Base-by-base conservation (phyloP, 2,113 vertebrate species). In the Protobothrops flavoviridis region DNA sequence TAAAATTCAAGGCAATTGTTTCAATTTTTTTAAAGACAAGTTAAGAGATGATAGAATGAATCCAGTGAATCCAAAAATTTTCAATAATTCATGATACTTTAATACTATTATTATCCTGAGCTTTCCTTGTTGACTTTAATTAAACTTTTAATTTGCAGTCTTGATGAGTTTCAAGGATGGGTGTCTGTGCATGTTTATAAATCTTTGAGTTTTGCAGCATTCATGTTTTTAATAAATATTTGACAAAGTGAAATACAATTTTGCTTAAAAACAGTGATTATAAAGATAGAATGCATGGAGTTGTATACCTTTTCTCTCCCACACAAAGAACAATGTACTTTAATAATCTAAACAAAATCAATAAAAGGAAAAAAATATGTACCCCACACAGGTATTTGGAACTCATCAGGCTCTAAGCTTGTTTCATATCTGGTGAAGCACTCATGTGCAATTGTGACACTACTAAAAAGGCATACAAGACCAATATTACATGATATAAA, bases 71-170 rank as follows among this genome's bases (percentile, higher is more conserved):
- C 43, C 89, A 17, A 50, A 24, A 1, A 69, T 74, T 90, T 74
- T 92, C 90, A 88, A 90, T 92, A 92, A 88, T 90, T 81, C 57
- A 92, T 92, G 48, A 64, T n/a, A 33, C 91, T 93, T 92, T 90
- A 61, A 39, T 59, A 11, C 10, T 64, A 93, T 93, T 95, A 94
- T 85, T 93, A 90, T 93, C 48, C 69, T 91, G 21, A 95, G 88
- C 9, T 90, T 89, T 20, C 1, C 88, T 90, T 95, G 45, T 92
- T 50, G 92, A 69, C 1, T 92, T 95, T 89, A 90, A 93, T 94
- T 90, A 93, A 96, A 90, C 93, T 15, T 93, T 96, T 92, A 93
- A 94, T 12, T 91, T 92, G 1, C 21, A 94, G 57, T 6, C 0
- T 52, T 0, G 26, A 23, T 87, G 48, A 90, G 0, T 1, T 89